Base-by-base conservation (phyloP, 2,113 vertebrate species). In the Microcebus lehilahytsara region DNA sequence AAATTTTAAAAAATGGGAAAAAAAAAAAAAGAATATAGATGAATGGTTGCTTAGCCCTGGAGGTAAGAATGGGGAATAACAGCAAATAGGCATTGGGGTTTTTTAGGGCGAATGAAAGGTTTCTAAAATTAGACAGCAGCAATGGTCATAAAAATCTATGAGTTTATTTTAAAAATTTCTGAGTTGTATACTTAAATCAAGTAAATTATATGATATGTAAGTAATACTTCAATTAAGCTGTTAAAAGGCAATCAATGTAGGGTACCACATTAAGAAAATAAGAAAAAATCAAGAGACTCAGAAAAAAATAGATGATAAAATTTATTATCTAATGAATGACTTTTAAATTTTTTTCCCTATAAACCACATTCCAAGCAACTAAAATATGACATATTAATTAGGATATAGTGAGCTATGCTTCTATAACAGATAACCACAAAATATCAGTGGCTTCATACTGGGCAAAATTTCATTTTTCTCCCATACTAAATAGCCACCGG, bases 131-230 rank as follows among this genome's bases (percentile, higher is more conserved):
- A 66, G 37, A 46, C 58, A 62, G 13, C 71, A 8, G 10, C 25
- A 14, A 51, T 85, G 4, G 10, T 46, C 87, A 7, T 34, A 51
- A 7, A 77, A 56, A 7, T 74, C 23, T 64, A 25, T 84, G 84
- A 22, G 78, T 75, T 64, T 79, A 67, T 60, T 95, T 60, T 93
- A 85, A 93, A 93, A 90, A 32, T 64, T 49, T 75, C 25, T 91
- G 30, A 77, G 23, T 53, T 88, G 5, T 40, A 88, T 6, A 80
- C 27, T 62, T 71, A 37, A 83, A 64, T 81, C 32, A 93, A 95
- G 9, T 71, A 3, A 66, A 80, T 72, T 42, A 67, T 22, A 69
- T 32, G 3, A 4, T 30, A 71, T 71, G 0, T 13, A 79, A 89
- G 23, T 77, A 67, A 53, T 40, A 78, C 5, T 46, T 20, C n/a